A percentile compares a stretch with the other conserved stretches of the same genome.
Conservation (phyloP, 2,888 invertebrate genomes). For the Stegana nigrithorax region DNA sequence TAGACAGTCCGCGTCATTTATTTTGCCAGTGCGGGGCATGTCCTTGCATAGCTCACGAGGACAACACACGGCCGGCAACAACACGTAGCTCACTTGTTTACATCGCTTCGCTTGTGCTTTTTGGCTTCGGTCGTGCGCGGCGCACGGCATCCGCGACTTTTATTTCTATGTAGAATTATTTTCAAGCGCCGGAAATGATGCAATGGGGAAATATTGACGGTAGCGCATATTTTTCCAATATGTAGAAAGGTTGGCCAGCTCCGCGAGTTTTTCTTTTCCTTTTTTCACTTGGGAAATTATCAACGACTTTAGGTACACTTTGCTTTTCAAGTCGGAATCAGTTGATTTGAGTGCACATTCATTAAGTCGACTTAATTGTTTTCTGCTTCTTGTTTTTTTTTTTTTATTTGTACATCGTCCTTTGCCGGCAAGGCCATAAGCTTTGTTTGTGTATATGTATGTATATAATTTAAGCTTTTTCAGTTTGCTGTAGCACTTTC, state of each 20-base stretch:
- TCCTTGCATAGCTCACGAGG: not conserved
- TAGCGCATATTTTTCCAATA: too few relatives aligned
- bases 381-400: not conserved
- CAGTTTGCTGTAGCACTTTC: not conserved
- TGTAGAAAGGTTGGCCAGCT: too few relatives aligned
- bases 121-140: not conserved
- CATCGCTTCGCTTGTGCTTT: too few relatives aligned
- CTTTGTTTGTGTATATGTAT: not conserved
- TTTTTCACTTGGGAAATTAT: constrained; percentile 13
- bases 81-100: too few relatives aligned
- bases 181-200: constrained; percentile 16
- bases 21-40: not conserved
- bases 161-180: constrained; percentile 14
- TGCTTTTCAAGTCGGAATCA: too few relatives aligned
- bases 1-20: not conserved
- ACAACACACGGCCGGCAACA: too few relatives aligned
- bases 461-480: not conserved
- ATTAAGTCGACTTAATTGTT: not conserved
- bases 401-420: not conserved
- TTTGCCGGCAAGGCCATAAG: too few relatives aligned
- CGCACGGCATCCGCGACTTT: not conserved
- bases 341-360: too few relatives aligned
- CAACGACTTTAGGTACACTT: too few relatives aligned
- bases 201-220: constrained; percentile 16
- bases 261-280: too few relatives aligned